Evolutionary conservation across 2,888 invertebrate species (phyloP).

Genomic region (Hypomecis atomaria): DNA sequence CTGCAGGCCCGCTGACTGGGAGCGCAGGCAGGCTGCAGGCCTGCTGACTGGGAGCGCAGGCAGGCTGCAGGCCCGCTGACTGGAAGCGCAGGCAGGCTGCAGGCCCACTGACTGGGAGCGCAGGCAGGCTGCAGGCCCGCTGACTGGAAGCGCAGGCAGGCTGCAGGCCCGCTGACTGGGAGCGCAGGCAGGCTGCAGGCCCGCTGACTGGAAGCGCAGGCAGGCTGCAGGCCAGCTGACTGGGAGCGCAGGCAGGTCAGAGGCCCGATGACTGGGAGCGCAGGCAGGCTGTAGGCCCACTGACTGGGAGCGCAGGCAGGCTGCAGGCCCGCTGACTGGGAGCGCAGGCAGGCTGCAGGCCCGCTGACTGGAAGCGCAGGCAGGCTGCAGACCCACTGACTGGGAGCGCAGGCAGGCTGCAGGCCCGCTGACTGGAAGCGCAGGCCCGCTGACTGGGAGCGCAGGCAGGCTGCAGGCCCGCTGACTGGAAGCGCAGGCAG

Average conservation of each 20-base stretch:
- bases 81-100: not conserved
- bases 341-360: constrained; percentile 4
- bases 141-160: not conserved
- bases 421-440: not conserved
- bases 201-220: constrained; percentile 1
- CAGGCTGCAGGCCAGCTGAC: not conserved
- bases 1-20: not conserved
- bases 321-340: not conserved
- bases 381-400: constrained; percentile 1
- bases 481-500: not conserved
- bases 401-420: not conserved
- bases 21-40: constrained; percentile 3
- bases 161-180: not conserved
- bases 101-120: constrained; percentile 1
- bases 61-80: not conserved
- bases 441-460: not conserved
- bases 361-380: constrained; percentile 1
- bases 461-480: constrained; percentile 5
- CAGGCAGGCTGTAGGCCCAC: not conserved
- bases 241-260: not conserved
- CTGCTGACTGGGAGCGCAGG: not conserved
- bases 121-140: not conserved
- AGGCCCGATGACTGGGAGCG: not conserved
- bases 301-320: not conserved
- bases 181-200: too few species aligned